These are phyloP conservation scores for Synanthedon tipuliformis DNA, from an alignment of 2,888 invertebrate species.

Conservation along the genomic window DNA sequence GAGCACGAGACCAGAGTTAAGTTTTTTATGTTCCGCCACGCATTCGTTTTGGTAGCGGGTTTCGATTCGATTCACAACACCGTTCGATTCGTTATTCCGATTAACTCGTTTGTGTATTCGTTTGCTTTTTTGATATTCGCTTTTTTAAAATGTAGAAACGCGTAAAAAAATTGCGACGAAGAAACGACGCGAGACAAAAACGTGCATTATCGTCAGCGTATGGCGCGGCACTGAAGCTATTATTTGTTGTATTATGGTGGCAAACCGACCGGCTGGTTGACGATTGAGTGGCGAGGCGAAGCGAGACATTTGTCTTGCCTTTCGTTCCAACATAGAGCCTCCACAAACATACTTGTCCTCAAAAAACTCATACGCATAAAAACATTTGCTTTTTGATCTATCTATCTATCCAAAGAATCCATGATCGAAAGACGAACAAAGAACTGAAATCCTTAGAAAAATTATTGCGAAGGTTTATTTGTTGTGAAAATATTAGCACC, in stretches of 20 bases:
- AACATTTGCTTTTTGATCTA: background rate
- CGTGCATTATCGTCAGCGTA: slow-evolving; percentile 36
- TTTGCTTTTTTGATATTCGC: slow-evolving; percentile 26
- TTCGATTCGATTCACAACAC: slow-evolving; percentile 42
- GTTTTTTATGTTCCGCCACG: slow-evolving; percentile 56
- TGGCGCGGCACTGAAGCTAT: slow-evolving; percentile 44
- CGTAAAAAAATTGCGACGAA: slow-evolving; percentile 18
- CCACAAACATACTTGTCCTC: slow-evolving; percentile 17
- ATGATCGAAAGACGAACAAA: too few relatives aligned
- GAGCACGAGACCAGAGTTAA: slow-evolving; percentile 53
- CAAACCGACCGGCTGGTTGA: slow-evolving; percentile 19
- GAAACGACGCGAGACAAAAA: slow-evolving; percentile 18
- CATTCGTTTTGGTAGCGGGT: slow-evolving; percentile 33
- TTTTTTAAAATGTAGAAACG: slow-evolving; percentile 18
- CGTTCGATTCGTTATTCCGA: slow-evolving; percentile 42
- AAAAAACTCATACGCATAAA: slow-evolving; percentile 33
- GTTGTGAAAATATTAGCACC: too few relatives aligned
- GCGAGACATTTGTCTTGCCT: slow-evolving; percentile 25
- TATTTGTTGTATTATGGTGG: slow-evolving; percentile 29
- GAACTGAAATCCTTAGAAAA: too few relatives aligned
- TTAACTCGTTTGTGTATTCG: background rate
- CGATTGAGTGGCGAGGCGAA: slow-evolving; percentile 5
- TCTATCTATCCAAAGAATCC: background rate
- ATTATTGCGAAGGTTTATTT: too few relatives aligned
- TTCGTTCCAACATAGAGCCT: slow-evolving; percentile 38